These are phyloP conservation scores for Aphis craccivora DNA, from an alignment of 1,140 invertebrate genomes.

Conservation along the genomic window DNA sequence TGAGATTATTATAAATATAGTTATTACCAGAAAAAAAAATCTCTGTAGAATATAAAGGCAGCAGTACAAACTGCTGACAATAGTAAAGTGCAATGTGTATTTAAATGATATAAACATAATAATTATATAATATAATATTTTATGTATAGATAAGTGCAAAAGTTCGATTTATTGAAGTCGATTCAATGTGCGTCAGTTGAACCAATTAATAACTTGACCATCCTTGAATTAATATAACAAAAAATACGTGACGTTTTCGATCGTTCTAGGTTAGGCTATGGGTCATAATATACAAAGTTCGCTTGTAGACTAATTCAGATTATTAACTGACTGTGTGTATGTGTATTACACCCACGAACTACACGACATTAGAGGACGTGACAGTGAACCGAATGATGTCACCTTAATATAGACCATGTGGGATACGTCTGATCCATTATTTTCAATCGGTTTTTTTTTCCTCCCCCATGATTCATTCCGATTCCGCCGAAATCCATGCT, in stretches of 20 bases:
- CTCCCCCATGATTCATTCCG: neutral
- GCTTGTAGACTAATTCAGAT: neutral
- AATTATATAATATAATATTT: neutral
- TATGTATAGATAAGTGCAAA: neutral
- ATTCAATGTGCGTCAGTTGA: neutral
- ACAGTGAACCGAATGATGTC: neutral
- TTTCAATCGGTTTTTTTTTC: neutral
- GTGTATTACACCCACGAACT: neutral
- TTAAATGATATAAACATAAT: neutral
- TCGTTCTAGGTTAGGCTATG: neutral
- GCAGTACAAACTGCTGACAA: neutral
- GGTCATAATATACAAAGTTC: neutral
- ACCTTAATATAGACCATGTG: neutral
- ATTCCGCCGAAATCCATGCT: neutral
- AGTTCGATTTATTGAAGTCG: neutral
- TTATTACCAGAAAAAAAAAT: neutral
- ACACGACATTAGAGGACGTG: neutral
- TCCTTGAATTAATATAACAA: neutral
- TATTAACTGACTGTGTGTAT: neutral
- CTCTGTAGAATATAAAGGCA: neutral
- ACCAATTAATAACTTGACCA: neutral
- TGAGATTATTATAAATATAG: neutral
- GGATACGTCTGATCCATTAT: neutral
- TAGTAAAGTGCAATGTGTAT: neutral
- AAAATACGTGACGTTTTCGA: neutral